A percentile compares a stretch with the other conserved stretches of the same genome.
Conservation (phyloP, 2,797 vertebrate genomes). For the Bradypus variegatus region DNA sequence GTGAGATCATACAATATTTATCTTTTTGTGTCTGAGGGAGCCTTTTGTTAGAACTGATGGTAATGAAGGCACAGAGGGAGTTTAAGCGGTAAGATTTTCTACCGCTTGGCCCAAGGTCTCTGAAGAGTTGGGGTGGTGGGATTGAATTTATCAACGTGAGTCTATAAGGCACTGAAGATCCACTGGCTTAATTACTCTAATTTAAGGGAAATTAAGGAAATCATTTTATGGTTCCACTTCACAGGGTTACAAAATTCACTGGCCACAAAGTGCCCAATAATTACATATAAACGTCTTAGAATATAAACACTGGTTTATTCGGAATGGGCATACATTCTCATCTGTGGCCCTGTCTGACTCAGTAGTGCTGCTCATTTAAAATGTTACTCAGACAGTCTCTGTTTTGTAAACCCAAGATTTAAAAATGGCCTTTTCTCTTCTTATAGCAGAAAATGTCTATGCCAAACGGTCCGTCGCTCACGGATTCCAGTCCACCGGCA, state of each 20-base stretch:
- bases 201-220: background rate
- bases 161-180: background rate
- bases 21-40: background rate
- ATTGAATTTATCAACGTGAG: background rate
- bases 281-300: background rate
- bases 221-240: background rate
- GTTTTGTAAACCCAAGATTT: constrained; percentile 7
- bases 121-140: background rate
- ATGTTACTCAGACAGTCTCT: background rate
- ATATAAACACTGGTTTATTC: background rate
- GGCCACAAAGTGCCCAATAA: background rate
- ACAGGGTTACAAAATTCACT: background rate
- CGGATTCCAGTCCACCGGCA: too few species aligned
- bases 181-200: constrained; percentile 8
- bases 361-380: background rate
- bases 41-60: background rate
- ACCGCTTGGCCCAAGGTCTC: background rate
- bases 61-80: background rate
- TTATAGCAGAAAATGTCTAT: background rate
- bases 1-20: too few species aligned
- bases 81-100: background rate
- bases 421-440: background rate
- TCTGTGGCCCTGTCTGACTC: background rate
- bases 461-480: background rate
- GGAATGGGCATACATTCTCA: too few species aligned